phyloP scores from a whole-genome alignment of 2,888 invertebrate species.

The Drosophila basisetae region DNA sequence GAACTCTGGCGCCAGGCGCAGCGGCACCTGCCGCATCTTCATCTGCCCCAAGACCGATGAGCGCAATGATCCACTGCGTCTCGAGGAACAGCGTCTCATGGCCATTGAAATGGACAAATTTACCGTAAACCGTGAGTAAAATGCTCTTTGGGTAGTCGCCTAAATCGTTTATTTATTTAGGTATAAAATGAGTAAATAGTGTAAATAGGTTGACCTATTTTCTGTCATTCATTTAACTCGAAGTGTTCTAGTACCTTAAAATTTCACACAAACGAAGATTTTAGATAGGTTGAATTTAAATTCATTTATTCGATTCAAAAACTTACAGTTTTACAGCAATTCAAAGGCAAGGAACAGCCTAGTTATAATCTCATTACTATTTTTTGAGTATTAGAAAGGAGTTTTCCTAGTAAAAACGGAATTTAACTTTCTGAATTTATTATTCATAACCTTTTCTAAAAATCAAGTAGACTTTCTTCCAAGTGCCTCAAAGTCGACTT shows the following conservation, averaged over 20 bases:
- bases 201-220: not conserved
- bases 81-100: constrained; percentile 87
- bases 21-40: constrained; percentile 89
- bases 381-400: not conserved
- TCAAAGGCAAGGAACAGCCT: not conserved
- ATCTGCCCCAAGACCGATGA: constrained; percentile 89
- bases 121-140: constrained; percentile 87
- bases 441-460: not conserved
- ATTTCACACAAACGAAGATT: not conserved
- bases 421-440: not conserved
- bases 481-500: not conserved
- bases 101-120: constrained; percentile 91
- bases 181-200: no score
- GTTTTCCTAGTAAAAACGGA: not conserved
- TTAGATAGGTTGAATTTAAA: not conserved
- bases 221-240: not conserved
- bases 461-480: accelerated
- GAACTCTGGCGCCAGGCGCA: constrained; percentile 86
- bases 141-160: no score
- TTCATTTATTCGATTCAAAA: not conserved
- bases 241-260: not conserved
- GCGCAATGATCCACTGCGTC: constrained; percentile 87
- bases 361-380: not conserved
- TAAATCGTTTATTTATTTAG: no score
- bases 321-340: not conserved